phyloP scores from a whole-genome alignment of 2,888 invertebrate genomes.

The Philereme transversata region DNA sequence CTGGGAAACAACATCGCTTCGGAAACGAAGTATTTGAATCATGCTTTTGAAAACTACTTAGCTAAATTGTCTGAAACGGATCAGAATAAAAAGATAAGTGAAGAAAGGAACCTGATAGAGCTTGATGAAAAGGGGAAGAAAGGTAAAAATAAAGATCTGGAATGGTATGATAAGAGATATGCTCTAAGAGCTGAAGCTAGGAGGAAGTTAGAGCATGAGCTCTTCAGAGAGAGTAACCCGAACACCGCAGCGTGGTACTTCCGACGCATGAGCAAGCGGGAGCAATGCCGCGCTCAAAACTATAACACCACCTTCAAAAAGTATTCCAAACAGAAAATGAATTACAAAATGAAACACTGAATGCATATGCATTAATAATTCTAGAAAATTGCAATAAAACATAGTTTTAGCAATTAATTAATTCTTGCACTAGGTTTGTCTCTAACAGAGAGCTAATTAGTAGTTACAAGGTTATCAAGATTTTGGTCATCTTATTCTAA shows the following conservation, averaged over 20 bases:
- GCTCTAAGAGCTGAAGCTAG: constrained; percentile 65
- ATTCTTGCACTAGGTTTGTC: constrained; percentile 28
- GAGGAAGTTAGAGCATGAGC: constrained; percentile 63
- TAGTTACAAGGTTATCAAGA: constrained; percentile 8
- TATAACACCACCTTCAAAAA: constrained; percentile 68
- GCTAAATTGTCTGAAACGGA: constrained; percentile 47
- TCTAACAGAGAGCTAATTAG: constrained; percentile 16
- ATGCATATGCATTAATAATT: constrained; percentile 5
- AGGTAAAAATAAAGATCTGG: constrained; percentile 46
- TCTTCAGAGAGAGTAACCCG: constrained; percentile 60
- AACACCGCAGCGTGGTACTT: constrained; percentile 78
- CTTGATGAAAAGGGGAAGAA: constrained; percentile 38
- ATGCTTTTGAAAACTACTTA: constrained; percentile 49
- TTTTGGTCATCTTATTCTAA: constrained; percentile 2
- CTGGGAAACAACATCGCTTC: constrained; percentile 46
- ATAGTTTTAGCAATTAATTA: constrained; percentile 27
- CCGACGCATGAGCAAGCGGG: constrained; percentile 73
- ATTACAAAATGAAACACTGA: constrained; percentile 70
- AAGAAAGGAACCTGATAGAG: constrained; percentile 40
- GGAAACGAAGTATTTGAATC: constrained; percentile 46
- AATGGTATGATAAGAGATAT: constrained; percentile 72
- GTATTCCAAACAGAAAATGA: constrained; percentile 62
- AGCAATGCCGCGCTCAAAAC: constrained; percentile 70
- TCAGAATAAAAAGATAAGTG: constrained; percentile 25
- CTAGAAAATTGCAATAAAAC: constrained; percentile 21